phyloP scores from a whole-genome alignment of 2,797 vertebrate species.

The Platyrinchus mystaceus region DNA sequence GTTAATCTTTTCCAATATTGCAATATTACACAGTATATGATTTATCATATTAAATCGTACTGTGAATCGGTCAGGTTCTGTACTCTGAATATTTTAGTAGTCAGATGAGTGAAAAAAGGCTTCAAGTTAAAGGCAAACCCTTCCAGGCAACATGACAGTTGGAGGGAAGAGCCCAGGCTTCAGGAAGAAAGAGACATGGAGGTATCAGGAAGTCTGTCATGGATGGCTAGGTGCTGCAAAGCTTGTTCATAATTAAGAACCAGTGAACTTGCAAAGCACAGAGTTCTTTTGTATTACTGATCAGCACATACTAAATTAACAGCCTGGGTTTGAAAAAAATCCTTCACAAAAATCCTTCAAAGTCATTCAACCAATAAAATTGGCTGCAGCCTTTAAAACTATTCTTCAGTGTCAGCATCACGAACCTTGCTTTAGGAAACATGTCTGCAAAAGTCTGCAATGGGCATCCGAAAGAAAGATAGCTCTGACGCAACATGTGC shows the following conservation, averaged over 20 bases:
- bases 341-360: slow-evolving; percentile 25
- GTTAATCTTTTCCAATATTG: neutral
- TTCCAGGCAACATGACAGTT: neutral
- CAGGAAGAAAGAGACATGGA: neutral
- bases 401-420: neutral
- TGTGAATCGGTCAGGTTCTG: neutral
- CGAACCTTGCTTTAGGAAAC: neutral
- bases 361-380: neutral
- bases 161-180: neutral
- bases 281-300: neutral
- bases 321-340: neutral
- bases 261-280: neutral
- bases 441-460: neutral
- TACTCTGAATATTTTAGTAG: neutral
- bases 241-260: neutral
- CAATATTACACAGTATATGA: neutral
- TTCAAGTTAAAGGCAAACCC: neutral
- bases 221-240: neutral
- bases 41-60: neutral
- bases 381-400: neutral
- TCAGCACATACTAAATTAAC: neutral
- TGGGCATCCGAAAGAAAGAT: neutral
- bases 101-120: neutral
- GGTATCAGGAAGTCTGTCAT: neutral
- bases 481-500: neutral